phyloP scores from a whole-genome alignment of 2,113 vertebrate species.

The Nycticryphes semicollaris region DNA sequence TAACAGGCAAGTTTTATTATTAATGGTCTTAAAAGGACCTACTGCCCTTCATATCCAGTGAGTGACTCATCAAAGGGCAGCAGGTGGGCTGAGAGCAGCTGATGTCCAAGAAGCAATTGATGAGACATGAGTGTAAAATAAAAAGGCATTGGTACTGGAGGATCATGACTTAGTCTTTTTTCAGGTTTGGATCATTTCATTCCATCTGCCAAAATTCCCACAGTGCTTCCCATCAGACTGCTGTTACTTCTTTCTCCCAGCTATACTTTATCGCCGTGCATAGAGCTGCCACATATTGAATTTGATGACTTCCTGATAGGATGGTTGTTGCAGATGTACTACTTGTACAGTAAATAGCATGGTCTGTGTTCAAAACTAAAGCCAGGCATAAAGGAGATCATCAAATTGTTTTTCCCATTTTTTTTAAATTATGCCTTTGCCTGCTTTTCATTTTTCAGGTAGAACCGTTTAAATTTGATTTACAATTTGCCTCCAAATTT shows the following conservation, averaged over 20 bases:
- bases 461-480: neutral
- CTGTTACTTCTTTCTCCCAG: neutral
- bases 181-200: slow-evolving; percentile 1
- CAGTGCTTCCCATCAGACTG: neutral
- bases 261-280: neutral
- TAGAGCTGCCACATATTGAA: neutral
- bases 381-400: neutral
- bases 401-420: neutral
- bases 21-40: neutral
- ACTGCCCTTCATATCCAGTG: neutral
- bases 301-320: neutral
- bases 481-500: neutral
- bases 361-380: neutral
- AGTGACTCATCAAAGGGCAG: neutral
- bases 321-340: neutral
- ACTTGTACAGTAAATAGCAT: neutral
- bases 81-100: neutral
- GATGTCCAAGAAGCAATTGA: neutral
- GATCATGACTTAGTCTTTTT: neutral
- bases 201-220: slow-evolving; percentile 1
- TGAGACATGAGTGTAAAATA: neutral
- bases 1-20: neutral
- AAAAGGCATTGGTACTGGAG: neutral
- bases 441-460: neutral
- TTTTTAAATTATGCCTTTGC: neutral